These are phyloP conservation scores for Erythrolamprus reginae DNA, from an alignment of 2,113 vertebrate species.

Conservation along the genomic window DNA sequence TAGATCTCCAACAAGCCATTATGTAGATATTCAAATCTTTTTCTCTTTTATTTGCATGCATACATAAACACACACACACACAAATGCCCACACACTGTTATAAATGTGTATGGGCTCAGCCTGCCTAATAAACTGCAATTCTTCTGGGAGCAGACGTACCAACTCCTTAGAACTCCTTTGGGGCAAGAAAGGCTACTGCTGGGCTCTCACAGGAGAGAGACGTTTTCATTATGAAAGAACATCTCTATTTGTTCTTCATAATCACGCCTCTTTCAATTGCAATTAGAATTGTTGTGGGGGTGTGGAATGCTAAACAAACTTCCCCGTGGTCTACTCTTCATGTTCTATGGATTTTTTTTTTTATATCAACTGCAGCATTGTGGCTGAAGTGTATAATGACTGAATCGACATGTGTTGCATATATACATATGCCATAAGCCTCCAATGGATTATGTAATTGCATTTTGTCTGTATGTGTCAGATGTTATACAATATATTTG, in stretches of 20 bases:
- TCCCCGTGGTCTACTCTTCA: conserved; percentile 14
- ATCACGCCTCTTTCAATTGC: conserved; percentile 20
- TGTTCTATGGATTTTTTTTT: conserved; percentile 19
- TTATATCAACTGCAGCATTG: conserved; percentile 37
- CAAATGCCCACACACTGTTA: conserved; percentile 40
- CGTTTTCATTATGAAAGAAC: conserved; percentile 45
- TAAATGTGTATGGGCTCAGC: conserved; percentile 50
- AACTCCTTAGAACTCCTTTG: conserved; percentile 40
- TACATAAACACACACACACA: not conserved
- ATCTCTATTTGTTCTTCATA: conserved; percentile 49
- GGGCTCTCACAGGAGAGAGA: conserved; percentile 37
- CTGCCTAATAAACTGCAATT: conserved; percentile 43
- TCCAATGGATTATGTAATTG: not conserved
- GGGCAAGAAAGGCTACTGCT: conserved; percentile 29
- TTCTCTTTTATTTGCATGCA: conserved; percentile 18
- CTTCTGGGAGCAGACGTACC: conserved; percentile 42
- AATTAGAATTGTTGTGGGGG: conserved; percentile 31
- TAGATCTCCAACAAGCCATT: conserved; percentile 52
- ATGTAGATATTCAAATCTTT: conserved; percentile 50
- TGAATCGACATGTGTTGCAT: not conserved
- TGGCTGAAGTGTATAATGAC: conserved; percentile 29
- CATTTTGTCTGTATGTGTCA: not conserved
- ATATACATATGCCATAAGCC: not conserved
- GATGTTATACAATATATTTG: not conserved
- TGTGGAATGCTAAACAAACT: conserved; percentile 7